A percentile compares a stretch with the other conserved stretches of the same genome.
phyloP scores from a whole-genome alignment of 2,888 invertebrate genomes.

The Mesoligia furuncula region DNA sequence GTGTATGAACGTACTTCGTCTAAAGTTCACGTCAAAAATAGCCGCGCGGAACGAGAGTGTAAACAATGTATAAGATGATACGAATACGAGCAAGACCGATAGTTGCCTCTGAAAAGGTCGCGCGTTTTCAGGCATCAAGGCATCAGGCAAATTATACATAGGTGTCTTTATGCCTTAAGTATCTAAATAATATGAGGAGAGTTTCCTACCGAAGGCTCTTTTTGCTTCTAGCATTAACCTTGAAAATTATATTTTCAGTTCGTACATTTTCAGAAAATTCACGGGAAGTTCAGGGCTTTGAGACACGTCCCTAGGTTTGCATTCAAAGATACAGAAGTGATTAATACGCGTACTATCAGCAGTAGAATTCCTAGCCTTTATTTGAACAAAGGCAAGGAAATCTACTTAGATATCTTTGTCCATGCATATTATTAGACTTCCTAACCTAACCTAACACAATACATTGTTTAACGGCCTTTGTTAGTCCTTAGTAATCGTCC shows the following conservation, averaged over 20 bases:
- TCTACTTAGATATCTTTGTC: neutral
- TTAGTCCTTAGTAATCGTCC: constrained; percentile 32
- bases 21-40: constrained; percentile 69
- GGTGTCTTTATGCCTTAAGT: neutral
- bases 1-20: constrained; percentile 47
- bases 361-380: neutral
- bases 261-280: neutral
- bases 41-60: constrained; percentile 52
- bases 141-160: constrained; percentile 12
- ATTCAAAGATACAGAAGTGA: neutral
- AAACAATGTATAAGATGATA: constrained; percentile 60
- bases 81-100: constrained; percentile 36
- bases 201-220: neutral
- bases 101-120: constrained; percentile 51
- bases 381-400: constrained; percentile 29
- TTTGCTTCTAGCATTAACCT: neutral
- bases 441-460: constrained; percentile 34
- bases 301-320: neutral
- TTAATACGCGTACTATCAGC: neutral
- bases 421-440: constrained; percentile 18
- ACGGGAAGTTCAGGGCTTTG: neutral
- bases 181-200: neutral
- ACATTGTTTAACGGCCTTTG: constrained; percentile 30
- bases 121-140: constrained; percentile 29
- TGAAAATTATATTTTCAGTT: neutral